Conservation (phyloP, 2,113 vertebrate species). For the Euleptes europaea region DNA sequence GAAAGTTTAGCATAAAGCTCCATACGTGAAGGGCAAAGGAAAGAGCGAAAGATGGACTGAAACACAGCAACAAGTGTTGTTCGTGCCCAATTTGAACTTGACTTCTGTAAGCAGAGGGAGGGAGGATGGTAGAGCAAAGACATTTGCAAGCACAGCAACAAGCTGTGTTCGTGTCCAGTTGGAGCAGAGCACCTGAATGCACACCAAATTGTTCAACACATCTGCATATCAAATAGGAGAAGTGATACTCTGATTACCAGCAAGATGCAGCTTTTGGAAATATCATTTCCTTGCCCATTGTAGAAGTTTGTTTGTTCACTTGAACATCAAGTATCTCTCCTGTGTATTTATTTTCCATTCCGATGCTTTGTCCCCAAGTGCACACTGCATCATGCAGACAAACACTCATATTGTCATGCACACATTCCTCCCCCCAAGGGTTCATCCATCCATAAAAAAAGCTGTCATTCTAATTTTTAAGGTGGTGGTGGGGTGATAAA, state of each 20-base stretch:
- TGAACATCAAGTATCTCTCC: background rate
- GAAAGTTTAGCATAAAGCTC: too few relatives aligned
- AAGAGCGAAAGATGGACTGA: too few relatives aligned
- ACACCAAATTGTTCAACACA: background rate
- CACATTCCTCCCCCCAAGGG: background rate
- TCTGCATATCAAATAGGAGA: constrained; percentile 17
- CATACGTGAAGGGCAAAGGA: too few relatives aligned
- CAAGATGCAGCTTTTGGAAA: background rate
- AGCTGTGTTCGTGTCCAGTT: too few relatives aligned
- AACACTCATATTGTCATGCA: background rate
- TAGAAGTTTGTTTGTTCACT: background rate
- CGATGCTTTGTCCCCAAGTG: accelerated
- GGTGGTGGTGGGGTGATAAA: background rate
- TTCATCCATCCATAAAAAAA: background rate
- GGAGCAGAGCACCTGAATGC: too few relatives aligned
- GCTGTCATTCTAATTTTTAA: background rate
- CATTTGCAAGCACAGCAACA: too few relatives aligned
- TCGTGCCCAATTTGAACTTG: too few relatives aligned
- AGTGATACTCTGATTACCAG: background rate
- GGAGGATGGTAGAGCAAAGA: too few relatives aligned
- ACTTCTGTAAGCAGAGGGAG: too few relatives aligned
- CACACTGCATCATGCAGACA: background rate
- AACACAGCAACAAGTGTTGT: too few relatives aligned
- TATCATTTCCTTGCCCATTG: background rate
- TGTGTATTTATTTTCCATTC: background rate